Percentiles rank a stretch among this genome's conserved stretches.
Evolutionary conservation across 2,113 vertebrate species (phyloP).

Genomic region (Morone chrysops): DNA sequence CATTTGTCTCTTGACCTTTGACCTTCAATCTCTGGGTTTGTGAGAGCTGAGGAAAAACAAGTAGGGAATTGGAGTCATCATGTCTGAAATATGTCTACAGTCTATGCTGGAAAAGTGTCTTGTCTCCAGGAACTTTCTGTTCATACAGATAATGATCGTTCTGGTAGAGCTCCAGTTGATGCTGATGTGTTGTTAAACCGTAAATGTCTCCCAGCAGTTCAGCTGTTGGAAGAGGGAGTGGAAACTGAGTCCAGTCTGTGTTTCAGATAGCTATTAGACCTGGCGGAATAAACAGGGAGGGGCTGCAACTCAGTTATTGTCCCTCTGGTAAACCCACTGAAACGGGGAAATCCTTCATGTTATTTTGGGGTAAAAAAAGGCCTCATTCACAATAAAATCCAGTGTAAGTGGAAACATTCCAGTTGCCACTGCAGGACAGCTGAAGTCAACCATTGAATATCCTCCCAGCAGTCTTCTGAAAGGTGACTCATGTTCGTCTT

Average conservation of each 20-base stretch:
- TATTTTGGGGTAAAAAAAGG: not conserved
- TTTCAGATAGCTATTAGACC: not conserved
- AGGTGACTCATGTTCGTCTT: not conserved
- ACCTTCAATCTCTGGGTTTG: not conserved
- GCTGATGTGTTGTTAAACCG: not conserved
- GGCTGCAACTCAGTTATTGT: not conserved
- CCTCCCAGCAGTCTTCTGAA: not conserved
- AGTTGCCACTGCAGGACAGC: not conserved
- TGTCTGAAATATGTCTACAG: not conserved
- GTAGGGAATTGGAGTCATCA: not conserved
- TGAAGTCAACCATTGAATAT: not conserved
- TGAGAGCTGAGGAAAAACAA: not conserved
- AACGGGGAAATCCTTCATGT: not conserved
- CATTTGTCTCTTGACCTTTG: not conserved
- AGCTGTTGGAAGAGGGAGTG: slow-evolving; percentile 15
- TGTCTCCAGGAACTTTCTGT: not conserved
- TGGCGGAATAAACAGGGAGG: not conserved
- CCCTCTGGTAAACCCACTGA: not conserved
- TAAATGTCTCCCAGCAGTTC: slow-evolving; percentile 17
- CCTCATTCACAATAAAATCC: not conserved
- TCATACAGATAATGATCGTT: not conserved
- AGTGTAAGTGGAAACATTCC: not conserved
- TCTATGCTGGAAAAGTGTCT: not conserved
- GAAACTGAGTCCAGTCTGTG: slow-evolving; percentile 17
- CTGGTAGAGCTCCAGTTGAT: not conserved